phyloP scores from a whole-genome alignment of 2,113 vertebrate species.

The Crotalus tigris region DNA sequence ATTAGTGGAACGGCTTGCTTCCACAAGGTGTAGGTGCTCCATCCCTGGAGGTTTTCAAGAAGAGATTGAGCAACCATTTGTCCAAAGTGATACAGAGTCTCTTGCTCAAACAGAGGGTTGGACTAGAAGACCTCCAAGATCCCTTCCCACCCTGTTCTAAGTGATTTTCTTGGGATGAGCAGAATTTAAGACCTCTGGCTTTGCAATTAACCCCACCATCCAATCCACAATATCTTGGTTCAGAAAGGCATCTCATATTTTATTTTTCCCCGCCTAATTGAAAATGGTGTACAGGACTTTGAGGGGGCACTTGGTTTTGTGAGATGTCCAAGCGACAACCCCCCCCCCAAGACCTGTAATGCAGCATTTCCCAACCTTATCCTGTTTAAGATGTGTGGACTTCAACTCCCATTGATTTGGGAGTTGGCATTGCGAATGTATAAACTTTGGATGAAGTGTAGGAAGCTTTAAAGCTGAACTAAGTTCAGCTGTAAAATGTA shows the following conservation, averaged over 20 bases:
- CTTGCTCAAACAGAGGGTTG: neutral
- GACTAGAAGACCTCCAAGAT: neutral
- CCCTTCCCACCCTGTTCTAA: neutral
- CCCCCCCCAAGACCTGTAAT: too few relatives aligned
- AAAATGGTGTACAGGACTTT: neutral
- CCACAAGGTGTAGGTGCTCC: neutral
- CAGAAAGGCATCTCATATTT: neutral
- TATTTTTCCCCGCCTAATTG: neutral
- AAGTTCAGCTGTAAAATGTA: neutral
- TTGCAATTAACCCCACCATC: neutral
- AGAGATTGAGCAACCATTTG: neutral
- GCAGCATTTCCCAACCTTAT: neutral
- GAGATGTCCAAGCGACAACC: neutral
- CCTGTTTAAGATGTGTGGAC: neutral
- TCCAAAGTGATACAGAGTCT: neutral
- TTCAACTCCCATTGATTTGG: neutral
- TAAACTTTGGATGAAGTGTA: neutral
- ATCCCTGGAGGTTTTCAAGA: neutral
- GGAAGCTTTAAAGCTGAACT: neutral
- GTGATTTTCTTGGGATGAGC: neutral
- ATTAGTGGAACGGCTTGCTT: too few relatives aligned
- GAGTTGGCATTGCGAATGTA: neutral
- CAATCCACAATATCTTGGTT: neutral
- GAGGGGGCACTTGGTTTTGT: neutral
- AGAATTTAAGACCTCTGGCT: neutral